A percentile compares a stretch with the other conserved stretches of the same genome.
These are phyloP conservation scores for Pseudomyrmex sp. DNA, from an alignment of 1,140 invertebrate species.

Conservation along the genomic window DNA sequence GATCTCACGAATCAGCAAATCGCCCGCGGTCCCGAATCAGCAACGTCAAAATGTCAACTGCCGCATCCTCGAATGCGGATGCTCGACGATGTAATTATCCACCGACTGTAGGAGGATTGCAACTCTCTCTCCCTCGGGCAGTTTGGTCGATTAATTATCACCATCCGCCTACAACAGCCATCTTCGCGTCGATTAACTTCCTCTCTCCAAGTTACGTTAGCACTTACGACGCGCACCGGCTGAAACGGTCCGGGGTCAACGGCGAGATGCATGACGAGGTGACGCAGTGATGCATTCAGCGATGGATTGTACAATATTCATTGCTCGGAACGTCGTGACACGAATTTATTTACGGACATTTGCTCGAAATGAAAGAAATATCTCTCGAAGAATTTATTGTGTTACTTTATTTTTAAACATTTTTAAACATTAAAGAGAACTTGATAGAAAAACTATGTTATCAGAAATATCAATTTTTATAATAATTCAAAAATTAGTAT, in stretches of 20 bases:
- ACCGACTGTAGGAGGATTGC: neutral
- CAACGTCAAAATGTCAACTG: neutral
- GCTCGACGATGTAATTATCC: conserved; percentile 13
- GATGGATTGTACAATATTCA: neutral
- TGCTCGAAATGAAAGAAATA: neutral
- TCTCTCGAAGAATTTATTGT: too few relatives aligned
- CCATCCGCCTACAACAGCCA: conserved; percentile 18
- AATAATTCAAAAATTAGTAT: too few relatives aligned
- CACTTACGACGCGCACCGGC: conserved; percentile 17
- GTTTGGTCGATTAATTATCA: conserved; percentile 40
- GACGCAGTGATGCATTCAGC: conserved; percentile 11
- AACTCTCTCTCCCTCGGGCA: conserved; percentile 3
- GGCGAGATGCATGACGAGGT: conserved; percentile 14
- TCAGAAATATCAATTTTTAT: too few relatives aligned
- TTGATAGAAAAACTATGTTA: too few relatives aligned
- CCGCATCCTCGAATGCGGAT: neutral
- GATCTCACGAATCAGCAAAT: conserved; percentile 10
- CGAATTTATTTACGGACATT: neutral
- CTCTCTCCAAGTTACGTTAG: conserved; percentile 6
- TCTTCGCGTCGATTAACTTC: conserved; percentile 30
- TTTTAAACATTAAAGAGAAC: too few relatives aligned
- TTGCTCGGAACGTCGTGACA: neutral
- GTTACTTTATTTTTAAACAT: too few relatives aligned
- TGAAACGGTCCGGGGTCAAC: conserved; percentile 22
- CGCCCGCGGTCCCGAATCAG: neutral